Base-by-base conservation (phyloP, 1,140 invertebrate genomes). In the Anastrepha obliqua region DNA sequence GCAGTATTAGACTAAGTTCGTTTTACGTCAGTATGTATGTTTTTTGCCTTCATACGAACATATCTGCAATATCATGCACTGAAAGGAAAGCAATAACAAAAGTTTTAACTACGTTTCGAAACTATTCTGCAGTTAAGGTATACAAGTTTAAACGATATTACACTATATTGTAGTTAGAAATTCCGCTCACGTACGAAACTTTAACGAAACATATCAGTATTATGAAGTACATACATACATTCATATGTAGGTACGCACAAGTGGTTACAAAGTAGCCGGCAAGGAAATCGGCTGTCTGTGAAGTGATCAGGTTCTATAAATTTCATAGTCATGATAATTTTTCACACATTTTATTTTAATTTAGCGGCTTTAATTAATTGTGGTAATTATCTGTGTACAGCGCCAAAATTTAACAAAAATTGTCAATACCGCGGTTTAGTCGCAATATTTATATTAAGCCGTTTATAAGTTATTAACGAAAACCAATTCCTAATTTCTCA, bases 171-270 rank as follows among this genome's bases (percentile, higher is more conserved):
- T 78, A 70, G 5, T 78, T 55, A 78, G 70, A n/a, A n/a, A 78
- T 78, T 78, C 44, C 8, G 47, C 44, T 51, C 70, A 78, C 70
- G 70, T 78, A 44, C 70, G 42, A 78, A 78, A 78, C 70, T 78
- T 78, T 78, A 78, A 78, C 70, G 47, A 17, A 78, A 78, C 70
- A 78, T 51, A 78, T 44, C 47, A 67, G 64, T 8, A n/a, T 44
- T 78, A n/a, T n/a, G n/a, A 47, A 20, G 47, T 78, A 51, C 44
- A 7, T 13, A 29, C 17, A 39, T 78, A 51, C 70, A 78, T 78
- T 51, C 51, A 39, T 51, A 51, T 20, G n/a, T 55, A 78, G 39
- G 70, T 8, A 20, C 47, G 42, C 8, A 8, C 11, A 47, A 29
- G 29, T 0, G 29, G 29, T 29, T 29, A 29, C 29, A 29, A 29